Evolutionary conservation across 2,797 vertebrate species (phyloP), one percentile per base, ranked within the genome.

Genomic region (Pseudochromis fuscus): DNA sequence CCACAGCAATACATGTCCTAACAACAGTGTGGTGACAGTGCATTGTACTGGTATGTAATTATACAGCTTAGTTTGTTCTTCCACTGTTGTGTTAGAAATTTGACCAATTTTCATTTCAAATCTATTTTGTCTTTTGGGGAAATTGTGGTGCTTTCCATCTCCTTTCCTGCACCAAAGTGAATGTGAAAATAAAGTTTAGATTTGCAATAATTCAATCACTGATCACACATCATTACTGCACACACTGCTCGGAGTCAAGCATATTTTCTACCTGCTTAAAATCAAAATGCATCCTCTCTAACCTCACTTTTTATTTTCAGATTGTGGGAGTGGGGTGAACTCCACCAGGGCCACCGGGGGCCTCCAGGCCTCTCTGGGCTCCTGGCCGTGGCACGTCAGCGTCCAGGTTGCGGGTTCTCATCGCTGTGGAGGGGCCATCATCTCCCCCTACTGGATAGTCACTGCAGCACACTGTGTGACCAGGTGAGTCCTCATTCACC

Each of bases 301-400:
- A 81, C n/a, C 45, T 2, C 48, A 8, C 3, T 37, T 27, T n/a
- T 57, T 24, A n/a, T 63, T 35, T 1, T 2, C 42, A 88, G 82
- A 52, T 4, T 90, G 89, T 44, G 87, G 91, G 9, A 28, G 46
- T 2, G 67, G 78, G 3, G 5, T 69, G 27, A 27, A 55, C 7
- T 92, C 91, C 73, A 91, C 77, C 83, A 90, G 92, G 66, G 92
- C 94, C 0, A 91, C 95, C 56, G 90, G 93, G 0, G 93, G 92
- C 44, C 82, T 33, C 0, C 15, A 0, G 0, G 93, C 94, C 0
- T 11, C 3, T 0, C 50, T 0, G 0, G 94, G 92, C 2, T 83
- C 95, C 0, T 96, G 96, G 96, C 96, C 94, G 0, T 97, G 96
- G 96, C 96, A 96, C 87, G 95, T 95, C 83, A 96, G 95, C 77